phyloP scores from a whole-genome alignment of 2,888 invertebrate species.

The Argynnis bischoffii region DNA sequence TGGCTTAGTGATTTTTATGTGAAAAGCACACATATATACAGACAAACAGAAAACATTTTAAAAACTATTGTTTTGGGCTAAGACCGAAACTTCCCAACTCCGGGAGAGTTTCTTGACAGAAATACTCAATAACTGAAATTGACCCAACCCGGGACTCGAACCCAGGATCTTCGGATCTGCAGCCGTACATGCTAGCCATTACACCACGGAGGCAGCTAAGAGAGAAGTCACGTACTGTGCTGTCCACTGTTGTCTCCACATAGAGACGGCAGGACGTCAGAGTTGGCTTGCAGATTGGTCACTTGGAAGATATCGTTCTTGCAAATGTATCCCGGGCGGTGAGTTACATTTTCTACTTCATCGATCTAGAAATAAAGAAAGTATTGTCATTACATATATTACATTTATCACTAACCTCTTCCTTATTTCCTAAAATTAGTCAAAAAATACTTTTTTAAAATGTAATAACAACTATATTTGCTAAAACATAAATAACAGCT shows the following conservation, averaged over 20 bases:
- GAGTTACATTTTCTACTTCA: conserved; percentile 69
- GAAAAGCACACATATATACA: too few species aligned
- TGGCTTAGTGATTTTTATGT: too few species aligned
- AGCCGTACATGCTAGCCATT: background rate
- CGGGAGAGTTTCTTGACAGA: too few species aligned
- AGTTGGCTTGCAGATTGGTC: conserved; percentile 74
- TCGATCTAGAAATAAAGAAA: conserved; percentile 56
- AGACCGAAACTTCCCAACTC: background rate
- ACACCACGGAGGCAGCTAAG: too few species aligned
- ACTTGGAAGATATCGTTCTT: conserved; percentile 79
- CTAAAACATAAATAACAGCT: too few species aligned
- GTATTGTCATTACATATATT: background rate
- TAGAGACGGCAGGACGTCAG: conserved; percentile 75
- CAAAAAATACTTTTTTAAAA: background rate
- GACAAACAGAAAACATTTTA: too few species aligned
- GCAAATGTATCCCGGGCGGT: conserved; percentile 73
- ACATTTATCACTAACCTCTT: background rate
- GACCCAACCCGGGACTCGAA: background rate
- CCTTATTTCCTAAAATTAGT: background rate
- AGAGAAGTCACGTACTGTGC: conserved; percentile 72
- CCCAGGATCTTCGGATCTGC: background rate
- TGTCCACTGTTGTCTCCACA: conserved; percentile 85
- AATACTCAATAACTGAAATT: background rate
- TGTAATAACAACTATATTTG: too few species aligned
- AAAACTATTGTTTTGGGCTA: too few species aligned